phyloP scores from a whole-genome alignment of 2,888 invertebrate genomes.

The Orthosia incerta region DNA sequence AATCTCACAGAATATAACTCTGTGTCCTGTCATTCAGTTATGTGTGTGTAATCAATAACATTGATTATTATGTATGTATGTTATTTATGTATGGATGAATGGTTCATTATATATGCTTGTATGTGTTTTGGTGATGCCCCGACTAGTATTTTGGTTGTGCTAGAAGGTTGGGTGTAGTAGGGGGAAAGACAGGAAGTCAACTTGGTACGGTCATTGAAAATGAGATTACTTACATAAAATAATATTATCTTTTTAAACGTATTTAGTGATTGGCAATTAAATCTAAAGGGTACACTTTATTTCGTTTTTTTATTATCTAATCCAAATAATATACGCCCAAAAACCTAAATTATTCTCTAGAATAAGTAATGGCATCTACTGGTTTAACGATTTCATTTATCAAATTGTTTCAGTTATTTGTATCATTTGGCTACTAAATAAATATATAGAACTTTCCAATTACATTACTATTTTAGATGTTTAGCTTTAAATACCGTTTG shows the following conservation, averaged over 20 bases:
- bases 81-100: conserved; percentile 40
- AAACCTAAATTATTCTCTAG: too few species aligned
- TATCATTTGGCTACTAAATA: background rate
- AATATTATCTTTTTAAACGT: too few species aligned
- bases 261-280: too few species aligned
- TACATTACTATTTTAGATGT: too few species aligned
- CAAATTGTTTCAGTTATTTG: background rate
- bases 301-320: too few species aligned
- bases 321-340: too few species aligned
- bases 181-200: conserved; percentile 15
- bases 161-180: background rate
- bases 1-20: conserved; percentile 42
- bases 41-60: conserved; percentile 68
- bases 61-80: conserved; percentile 65
- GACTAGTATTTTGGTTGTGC: conserved; percentile 18
- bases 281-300: too few species aligned
- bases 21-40: conserved; percentile 62
- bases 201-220: background rate
- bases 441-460: too few species aligned
- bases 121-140: conserved; percentile 30
- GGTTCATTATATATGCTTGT: conserved; percentile 46
- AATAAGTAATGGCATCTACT: too few species aligned
- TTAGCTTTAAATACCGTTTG: too few species aligned
- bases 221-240: background rate
- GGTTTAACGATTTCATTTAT: too few species aligned